These are phyloP conservation scores for Callipepla californica DNA, from an alignment of 2,113 vertebrate species.

Conservation along the genomic window DNA sequence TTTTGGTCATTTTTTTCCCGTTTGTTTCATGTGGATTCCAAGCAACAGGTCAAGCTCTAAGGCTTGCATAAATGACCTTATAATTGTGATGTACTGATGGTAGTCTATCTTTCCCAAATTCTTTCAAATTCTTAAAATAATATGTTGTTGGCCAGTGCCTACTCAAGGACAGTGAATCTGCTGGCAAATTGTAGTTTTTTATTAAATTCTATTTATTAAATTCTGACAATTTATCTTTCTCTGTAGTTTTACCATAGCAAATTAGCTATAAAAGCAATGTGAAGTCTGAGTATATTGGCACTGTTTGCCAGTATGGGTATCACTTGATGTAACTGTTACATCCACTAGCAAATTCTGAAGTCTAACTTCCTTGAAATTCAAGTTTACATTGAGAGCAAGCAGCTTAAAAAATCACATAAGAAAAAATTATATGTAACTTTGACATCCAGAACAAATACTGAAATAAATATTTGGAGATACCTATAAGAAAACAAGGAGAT, in stretches of 20 bases:
- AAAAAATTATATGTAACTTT: constrained; percentile 21
- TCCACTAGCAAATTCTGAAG: not conserved
- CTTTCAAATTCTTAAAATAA: not conserved
- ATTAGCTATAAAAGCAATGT: not conserved
- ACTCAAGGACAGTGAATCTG: not conserved
- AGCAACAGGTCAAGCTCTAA: not conserved
- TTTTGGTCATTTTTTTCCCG: too few species aligned
- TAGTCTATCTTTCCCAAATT: not conserved
- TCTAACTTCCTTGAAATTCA: not conserved
- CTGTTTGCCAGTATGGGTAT: not conserved
- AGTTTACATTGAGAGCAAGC: not conserved
- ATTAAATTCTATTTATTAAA: too few species aligned
- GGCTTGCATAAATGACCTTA: not conserved
- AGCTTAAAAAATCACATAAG: not conserved
- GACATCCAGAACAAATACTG: not conserved
- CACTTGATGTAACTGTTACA: not conserved
- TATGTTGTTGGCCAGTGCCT: not conserved
- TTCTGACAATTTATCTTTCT: not conserved
- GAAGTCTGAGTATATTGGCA: not conserved
- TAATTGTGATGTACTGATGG: not conserved
- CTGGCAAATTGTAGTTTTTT: not conserved
- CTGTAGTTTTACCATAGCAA: not conserved
- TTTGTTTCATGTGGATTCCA: not conserved
- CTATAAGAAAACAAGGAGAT: not conserved
- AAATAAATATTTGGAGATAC: not conserved